These are phyloP conservation scores for Tamias sibiricus DNA, from an alignment of 2,113 vertebrate genomes.

Conservation along the genomic window DNA sequence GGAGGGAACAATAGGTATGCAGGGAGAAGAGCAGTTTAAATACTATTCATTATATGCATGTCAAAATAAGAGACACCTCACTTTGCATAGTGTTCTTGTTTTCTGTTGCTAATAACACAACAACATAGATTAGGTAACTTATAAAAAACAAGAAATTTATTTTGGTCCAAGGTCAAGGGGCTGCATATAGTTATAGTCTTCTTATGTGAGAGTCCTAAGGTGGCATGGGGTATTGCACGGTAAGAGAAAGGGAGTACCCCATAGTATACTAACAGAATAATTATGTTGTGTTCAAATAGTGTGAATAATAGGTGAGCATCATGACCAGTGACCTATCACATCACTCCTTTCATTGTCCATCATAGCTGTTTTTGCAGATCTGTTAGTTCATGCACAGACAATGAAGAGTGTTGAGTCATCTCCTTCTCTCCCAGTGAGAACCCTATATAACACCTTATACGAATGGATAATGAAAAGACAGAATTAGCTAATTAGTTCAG, in stretches of 20 bases:
- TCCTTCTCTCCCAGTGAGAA: background rate
- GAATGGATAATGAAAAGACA: background rate
- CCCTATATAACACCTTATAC: background rate
- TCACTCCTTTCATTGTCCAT: background rate
- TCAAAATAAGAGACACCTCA: background rate
- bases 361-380: fast-evolving
- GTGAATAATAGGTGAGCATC: background rate
- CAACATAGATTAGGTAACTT: background rate
- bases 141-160: background rate
- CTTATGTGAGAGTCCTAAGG: background rate
- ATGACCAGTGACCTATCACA: background rate
- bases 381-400: background rate
- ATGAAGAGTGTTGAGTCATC: background rate
- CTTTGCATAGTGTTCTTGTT: background rate
- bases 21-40: background rate
- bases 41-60: background rate
- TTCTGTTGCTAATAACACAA: background rate
- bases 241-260: background rate
- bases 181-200: background rate
- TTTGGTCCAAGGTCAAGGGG: background rate
- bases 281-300: too few species aligned
- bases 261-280: background rate
- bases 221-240: background rate
- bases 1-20: background rate
- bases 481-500: background rate